Base-by-base conservation (phyloP, 2,113 vertebrate species). In the Pseudorectes ferrugineus region DNA sequence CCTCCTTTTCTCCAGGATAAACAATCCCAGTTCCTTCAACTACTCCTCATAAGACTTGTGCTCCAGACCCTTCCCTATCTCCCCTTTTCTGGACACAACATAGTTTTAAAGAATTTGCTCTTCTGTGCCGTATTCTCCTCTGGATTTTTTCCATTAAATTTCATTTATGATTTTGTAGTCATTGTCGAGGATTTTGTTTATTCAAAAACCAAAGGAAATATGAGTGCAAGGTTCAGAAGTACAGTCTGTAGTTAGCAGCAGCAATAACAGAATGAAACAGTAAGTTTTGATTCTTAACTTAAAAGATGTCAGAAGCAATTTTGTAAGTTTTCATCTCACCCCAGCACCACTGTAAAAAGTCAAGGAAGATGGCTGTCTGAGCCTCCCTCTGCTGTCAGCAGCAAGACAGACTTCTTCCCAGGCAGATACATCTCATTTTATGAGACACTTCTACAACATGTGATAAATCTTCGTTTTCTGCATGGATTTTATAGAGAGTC, bases 71-170 rank as follows among this genome's bases (percentile, higher is more conserved):
- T 38, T 59, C 24, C 13, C 5, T 24, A 26, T 6, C 28, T 67
- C 6, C 8, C 9, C 5, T 74, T 74, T 51, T 35, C 45, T 40
- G n/a, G 9, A n/a, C 7, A 40, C 0, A 0, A 52, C 17, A 55
- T 6, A 33, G 0, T 36, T 61, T 36, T 72, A 18, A 61, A 66
- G 12, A 43, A 31, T 54, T 33, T 73, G 1, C 3, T 67, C 5
- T 59, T 74, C n/a, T 65, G 31, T 40, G 9, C 2, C 8, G 5
- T 48, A 12, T 29, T 75, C 8, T 78, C 8, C 13, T 40, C 6
- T 17, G 15, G 5, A 7, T 49, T 77, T 28, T 73, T 85, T 52
- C 8, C 9, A 8, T 38, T 83, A 51, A 23, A 26, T 12, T 54
- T 20, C 38, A 5, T 21, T 13, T 58, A 15, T 9, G 10, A 0